A percentile compares a stretch with the other conserved stretches of the same genome.
These are phyloP conservation scores for Meloe dianella DNA, from an alignment of 2,888 invertebrate species.

Conservation along the genomic window DNA sequence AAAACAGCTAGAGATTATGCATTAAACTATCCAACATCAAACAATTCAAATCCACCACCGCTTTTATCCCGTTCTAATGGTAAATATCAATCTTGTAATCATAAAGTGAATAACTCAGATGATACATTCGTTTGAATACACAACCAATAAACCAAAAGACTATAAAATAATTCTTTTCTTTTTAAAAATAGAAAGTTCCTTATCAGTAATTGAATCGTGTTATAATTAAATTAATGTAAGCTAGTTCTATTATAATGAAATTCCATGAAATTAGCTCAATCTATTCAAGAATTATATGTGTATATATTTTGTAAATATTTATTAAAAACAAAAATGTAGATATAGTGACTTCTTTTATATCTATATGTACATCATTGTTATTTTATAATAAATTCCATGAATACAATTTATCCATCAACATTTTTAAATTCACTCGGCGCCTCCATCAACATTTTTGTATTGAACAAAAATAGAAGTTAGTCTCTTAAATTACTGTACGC, in stretches of 20 bases:
- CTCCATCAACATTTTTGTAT: no score
- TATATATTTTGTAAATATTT: slow-evolving; percentile 9
- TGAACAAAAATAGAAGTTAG: no score
- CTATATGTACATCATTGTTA: background rate
- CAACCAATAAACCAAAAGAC: no score
- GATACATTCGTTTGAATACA: slow-evolving; percentile 27
- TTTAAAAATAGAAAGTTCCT: background rate
- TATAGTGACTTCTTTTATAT: background rate
- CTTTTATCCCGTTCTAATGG: slow-evolving; percentile 43
- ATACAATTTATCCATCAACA: no score
- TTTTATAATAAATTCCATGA: background rate
- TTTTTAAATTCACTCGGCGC: no score
- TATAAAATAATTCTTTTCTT: no score
- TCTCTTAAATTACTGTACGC: no score
- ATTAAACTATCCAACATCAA: slow-evolving; percentile 51
- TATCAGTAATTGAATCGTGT: background rate
- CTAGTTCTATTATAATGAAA: background rate
- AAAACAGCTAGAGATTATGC: slow-evolving; percentile 62
- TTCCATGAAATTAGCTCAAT: slow-evolving; percentile 8
- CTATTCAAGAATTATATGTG: background rate
- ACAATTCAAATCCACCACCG: slow-evolving; percentile 49
- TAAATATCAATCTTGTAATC: slow-evolving; percentile 19
- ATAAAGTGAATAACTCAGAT: slow-evolving; percentile 24
- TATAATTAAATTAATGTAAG: background rate
- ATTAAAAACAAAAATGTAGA: background rate